Base-by-base conservation (phyloP, 2,888 invertebrate species). In the Latheticus oryzae region DNA sequence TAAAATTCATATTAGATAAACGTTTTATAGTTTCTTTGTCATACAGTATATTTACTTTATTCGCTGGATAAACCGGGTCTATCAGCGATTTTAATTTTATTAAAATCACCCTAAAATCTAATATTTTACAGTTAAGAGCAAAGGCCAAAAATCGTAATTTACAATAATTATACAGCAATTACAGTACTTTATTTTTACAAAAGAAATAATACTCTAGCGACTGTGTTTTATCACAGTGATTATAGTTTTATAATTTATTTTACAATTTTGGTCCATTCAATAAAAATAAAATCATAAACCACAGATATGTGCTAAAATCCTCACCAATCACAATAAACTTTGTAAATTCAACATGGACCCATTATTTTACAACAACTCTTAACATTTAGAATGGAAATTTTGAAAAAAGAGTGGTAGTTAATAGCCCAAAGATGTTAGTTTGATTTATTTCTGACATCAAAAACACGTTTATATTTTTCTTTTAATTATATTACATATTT, bases 271-370 rank as follows among this genome's bases (percentile, higher is more conserved):
- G 58, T 42, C 59, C 53, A 37, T 47, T 38, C 16, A 37, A 40
- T 19, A 21, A 37, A 38, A 38, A 28, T 15, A 43, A 11, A 7
- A 26, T 37, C 2, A 15, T 2, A 37, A 26, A 17, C n/a, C 13
- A 19, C 8, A 28, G 48, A 50, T 50, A 42, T 56, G 48, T 55
- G 33, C 11, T 8, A 35, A 32, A 19, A 28, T 30, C n/a, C 16
- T 15, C 15, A 50, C 57, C 43, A 51, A 30, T 30, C 17, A 32
- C 12, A 21, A 58, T 59, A 59, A 50, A 59, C 54, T 59, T 59
- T 59, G 40, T 54, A 59, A 54, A 59, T 59, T 59, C 54, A 59
- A 59, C 59, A 48, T 59, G 59, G 59, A 59, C 59, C 59, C 59
- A 32, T 59, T 24, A 37, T 50, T 59, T 35, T 37, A 58, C 58